phyloP scores from a whole-genome alignment of 1,140 invertebrate genomes.

The Nephotettix cincticeps region DNA sequence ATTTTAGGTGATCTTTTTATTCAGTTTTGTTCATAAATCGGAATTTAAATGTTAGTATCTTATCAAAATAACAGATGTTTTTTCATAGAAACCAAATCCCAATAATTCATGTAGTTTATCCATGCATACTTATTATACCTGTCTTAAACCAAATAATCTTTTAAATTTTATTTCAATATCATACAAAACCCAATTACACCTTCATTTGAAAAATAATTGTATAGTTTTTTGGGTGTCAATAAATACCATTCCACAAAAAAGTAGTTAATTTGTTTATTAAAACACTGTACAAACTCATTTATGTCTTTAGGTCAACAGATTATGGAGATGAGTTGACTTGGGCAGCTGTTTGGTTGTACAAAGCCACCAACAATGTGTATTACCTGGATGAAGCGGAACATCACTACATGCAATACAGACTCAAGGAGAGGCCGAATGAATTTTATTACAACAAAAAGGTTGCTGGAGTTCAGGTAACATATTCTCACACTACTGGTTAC shows the following conservation, averaged over 20 bases:
- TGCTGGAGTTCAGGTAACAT: constrained; percentile 55
- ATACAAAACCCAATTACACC: too few relatives aligned
- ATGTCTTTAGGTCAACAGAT: constrained; percentile 50
- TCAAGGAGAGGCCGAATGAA: constrained; percentile 52
- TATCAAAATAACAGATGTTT: constrained; percentile 21
- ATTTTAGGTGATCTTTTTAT: not conserved
- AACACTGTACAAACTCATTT: too few relatives aligned
- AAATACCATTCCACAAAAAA: too few relatives aligned
- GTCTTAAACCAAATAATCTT: too few relatives aligned
- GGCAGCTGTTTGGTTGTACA: constrained; percentile 62
- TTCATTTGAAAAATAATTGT: too few relatives aligned
- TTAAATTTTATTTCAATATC: too few relatives aligned
- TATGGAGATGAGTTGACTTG: constrained; percentile 64
- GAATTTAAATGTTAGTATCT: not conserved
- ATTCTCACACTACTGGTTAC: too few relatives aligned
- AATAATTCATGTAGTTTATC: too few relatives aligned
- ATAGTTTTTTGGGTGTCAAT: too few relatives aligned
- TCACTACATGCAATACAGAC: constrained; percentile 53
- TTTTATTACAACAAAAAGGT: constrained; percentile 63
- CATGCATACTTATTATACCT: too few relatives aligned
- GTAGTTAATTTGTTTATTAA: too few relatives aligned
- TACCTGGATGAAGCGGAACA: constrained; percentile 56
- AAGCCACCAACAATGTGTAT: constrained; percentile 54
- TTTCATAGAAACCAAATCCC: too few relatives aligned
- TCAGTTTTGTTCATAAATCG: not conserved